Conservation (phyloP, 2,113 vertebrate genomes). For the Galeopterus variegatus region DNA sequence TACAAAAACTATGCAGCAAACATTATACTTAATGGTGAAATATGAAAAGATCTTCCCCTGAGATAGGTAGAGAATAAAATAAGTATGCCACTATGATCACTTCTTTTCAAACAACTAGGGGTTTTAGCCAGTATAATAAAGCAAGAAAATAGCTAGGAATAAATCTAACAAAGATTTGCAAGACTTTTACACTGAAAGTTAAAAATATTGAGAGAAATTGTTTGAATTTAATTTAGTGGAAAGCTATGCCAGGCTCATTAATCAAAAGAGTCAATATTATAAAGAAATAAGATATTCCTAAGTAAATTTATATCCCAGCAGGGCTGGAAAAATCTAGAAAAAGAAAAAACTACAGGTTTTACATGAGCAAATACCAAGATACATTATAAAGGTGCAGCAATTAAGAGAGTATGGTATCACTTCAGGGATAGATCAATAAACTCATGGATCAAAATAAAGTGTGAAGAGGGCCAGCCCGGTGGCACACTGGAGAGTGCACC, state of each 20-base stretch:
- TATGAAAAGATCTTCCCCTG: neutral
- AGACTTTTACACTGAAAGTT: neutral
- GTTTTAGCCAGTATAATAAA: neutral
- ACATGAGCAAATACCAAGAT: neutral
- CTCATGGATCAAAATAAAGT: neutral
- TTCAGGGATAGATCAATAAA: neutral
- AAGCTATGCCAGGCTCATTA: neutral
- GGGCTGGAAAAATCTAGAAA: neutral
- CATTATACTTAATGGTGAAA: neutral
- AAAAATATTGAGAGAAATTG: neutral
- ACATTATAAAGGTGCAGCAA: neutral
- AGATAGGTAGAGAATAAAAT: neutral
- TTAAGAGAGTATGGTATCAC: neutral
- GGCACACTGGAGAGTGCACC: too few species aligned
- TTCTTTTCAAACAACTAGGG: neutral
- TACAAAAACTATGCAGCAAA: neutral
- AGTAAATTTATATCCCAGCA: neutral
- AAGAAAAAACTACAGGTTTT: neutral
- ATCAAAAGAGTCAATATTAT: neutral
- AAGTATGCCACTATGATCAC: neutral
- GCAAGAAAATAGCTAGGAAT: neutral
- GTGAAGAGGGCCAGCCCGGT: too few species aligned
- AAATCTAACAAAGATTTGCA: constrained; percentile 16
- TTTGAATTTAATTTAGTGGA: neutral
- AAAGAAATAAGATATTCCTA: neutral